A percentile compares a stretch with the other conserved stretches of the same genome.
phyloP scores from a whole-genome alignment of 37 sponge, comb jelly and placozoan species.

The Amphimedon queenslandica region DNA sequence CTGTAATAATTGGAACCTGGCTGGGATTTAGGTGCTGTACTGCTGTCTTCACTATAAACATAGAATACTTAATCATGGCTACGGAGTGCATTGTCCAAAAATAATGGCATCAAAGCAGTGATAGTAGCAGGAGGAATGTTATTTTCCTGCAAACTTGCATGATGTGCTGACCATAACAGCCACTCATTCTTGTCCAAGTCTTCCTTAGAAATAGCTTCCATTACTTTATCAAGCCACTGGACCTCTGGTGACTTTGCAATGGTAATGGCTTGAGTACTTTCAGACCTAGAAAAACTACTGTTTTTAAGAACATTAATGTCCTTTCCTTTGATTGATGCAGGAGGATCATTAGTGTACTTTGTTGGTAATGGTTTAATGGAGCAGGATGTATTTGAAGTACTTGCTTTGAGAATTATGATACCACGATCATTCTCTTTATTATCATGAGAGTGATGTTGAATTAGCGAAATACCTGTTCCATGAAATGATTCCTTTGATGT shows the following conservation, averaged over 20 bases:
- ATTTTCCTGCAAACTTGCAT: constrained; percentile 20
- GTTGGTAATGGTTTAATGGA: constrained; percentile 8
- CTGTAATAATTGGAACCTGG: constrained; percentile 9
- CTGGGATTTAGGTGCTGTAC: constrained; percentile 18
- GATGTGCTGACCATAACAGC: constrained; percentile 22
- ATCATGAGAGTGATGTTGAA: constrained; percentile 4
- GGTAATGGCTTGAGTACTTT: background rate
- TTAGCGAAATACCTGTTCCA: constrained; percentile 12
- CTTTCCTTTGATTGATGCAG: constrained; percentile 9
- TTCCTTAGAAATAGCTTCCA: constrained; percentile 5
- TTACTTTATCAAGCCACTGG: constrained; percentile 15
- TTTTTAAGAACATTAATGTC: background rate
- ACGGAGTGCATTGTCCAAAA: constrained; percentile 27
- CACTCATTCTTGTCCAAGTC: too few species aligned
- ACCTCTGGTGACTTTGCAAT: constrained; percentile 1
- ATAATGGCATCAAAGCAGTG: constrained; percentile 25
- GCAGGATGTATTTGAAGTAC: background rate
- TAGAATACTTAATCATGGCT: constrained; percentile 26
- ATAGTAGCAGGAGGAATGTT: constrained; percentile 25
- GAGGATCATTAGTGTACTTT: constrained; percentile 1
- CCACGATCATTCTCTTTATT: background rate
- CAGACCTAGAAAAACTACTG: background rate
- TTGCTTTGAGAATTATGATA: background rate
- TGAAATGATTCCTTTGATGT: constrained; percentile 18
- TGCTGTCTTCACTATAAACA: constrained; percentile 22